These are phyloP conservation scores for Pantala flavescens DNA, from an alignment of 1,140 invertebrate species.

Conservation along the genomic window DNA sequence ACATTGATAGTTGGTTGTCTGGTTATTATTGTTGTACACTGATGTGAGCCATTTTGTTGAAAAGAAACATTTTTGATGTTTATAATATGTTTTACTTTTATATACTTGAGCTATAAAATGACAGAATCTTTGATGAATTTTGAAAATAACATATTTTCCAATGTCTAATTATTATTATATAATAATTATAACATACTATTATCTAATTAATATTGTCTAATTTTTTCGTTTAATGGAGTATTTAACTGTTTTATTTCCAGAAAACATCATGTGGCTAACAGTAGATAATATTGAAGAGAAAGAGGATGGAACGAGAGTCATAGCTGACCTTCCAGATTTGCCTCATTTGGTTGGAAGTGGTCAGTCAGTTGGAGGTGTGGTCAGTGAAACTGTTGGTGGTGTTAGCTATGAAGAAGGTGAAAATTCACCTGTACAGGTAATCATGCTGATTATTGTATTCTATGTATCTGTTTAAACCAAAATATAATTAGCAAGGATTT, in stretches of 20 bases:
- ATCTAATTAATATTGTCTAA: too few species aligned
- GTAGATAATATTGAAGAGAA: conserved; percentile 87
- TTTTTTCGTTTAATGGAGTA: too few species aligned
- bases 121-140: too few species aligned
- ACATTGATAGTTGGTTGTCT: too few species aligned
- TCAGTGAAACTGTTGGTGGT: conserved; percentile 82
- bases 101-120: too few species aligned
- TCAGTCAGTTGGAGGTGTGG: conserved; percentile 90
- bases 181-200: too few species aligned
- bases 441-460: neutral
- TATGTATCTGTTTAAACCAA: conserved; percentile 19
- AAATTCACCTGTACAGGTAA: conserved; percentile 37
- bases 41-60: too few species aligned
- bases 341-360: conserved; percentile 87
- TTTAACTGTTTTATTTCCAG: conserved; percentile 35
- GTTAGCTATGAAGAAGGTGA: conserved; percentile 41
- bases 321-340: conserved; percentile 67
- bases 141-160: too few species aligned
- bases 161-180: too few species aligned
- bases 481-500: neutral
- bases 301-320: conserved; percentile 51
- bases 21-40: too few species aligned
- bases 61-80: too few species aligned
- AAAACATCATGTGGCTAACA: conserved; percentile 92
- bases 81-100: too few species aligned